phyloP scores from a whole-genome alignment of 2,888 invertebrate species.

The Phrixothrix hirtus region DNA sequence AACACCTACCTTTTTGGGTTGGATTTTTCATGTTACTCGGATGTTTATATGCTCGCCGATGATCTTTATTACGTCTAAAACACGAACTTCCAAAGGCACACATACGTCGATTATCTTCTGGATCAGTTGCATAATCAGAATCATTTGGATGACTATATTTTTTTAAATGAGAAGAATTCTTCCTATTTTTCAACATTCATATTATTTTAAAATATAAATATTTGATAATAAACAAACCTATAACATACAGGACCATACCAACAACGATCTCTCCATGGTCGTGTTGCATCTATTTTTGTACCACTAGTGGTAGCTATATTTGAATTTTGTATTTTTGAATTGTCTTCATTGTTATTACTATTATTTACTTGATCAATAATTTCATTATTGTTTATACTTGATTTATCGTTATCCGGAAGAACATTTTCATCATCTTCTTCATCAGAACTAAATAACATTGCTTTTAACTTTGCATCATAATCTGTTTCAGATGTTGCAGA shows the following conservation, averaged over 20 bases:
- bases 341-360: not conserved
- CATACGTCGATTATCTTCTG: constrained; percentile 54
- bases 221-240: constrained; percentile 54
- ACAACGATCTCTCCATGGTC: constrained; percentile 59
- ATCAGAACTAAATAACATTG: constrained; percentile 18
- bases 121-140: constrained; percentile 60
- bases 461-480: constrained; percentile 12
- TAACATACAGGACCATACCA: constrained; percentile 68
- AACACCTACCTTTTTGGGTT: no score
- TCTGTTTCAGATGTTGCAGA: no score
- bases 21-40: no score
- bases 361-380: not conserved
- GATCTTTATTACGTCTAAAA: constrained; percentile 62
- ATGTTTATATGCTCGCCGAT: constrained; percentile 61
- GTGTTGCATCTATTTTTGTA: constrained; percentile 14
- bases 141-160: constrained; percentile 69
- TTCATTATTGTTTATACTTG: not conserved
- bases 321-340: not conserved
- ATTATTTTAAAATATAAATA: constrained; percentile 38
- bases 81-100: constrained; percentile 66
- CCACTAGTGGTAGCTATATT: constrained; percentile 21
- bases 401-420: not conserved
- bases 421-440: constrained; percentile 12
- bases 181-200: constrained; percentile 58
- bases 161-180: constrained; percentile 62